Base-by-base conservation (phyloP, 1,140 invertebrate species). In the Trissolcus basalis region DNA sequence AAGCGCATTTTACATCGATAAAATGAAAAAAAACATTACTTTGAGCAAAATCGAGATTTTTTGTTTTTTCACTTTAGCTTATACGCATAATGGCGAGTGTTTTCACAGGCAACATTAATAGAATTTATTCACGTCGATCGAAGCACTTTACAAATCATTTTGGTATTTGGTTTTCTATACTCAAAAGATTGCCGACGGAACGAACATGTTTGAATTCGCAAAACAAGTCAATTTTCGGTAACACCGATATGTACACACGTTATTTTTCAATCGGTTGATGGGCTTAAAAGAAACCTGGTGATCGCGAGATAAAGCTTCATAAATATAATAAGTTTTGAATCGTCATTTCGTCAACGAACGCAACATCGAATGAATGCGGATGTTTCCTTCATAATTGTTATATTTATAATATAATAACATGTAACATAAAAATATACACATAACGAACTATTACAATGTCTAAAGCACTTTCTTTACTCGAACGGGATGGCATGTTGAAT, bases 401-500 rank as follows among this genome's bases (percentile, higher is more conserved):
- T 27, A 48, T 48, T 9, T 48, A 13, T 44, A 44, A 60, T 49
- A 70, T 61, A 58, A 53, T 47, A 60, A 43, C 55, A 55, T 51
- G 49, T 53, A 61, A 67, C 63, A 67, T 74, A 72, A 55, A 73
- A 65, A 73, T 65, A 47, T 75, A 68, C 63, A 64, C 36, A 63
- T 54, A 63, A 67, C 43, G 45, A 49, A 64, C 54, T 67, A 54
- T 54, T 69, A 65, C 54, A 49, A 76, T 76, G 69, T 50, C 55
- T 64, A 70, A 76, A 76, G 65, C 73, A 70, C 43, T 76, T 76
- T 53, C 19, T 27, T 65, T 44, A 70, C 36, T 58, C 60, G 64
- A 70, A 76, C 65, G 73, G 60, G 65, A 60, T 69, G 55, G 45
- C 48, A 45, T 56, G 14, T 63, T 36, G 54, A 5, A 74, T 54